Base-by-base conservation (phyloP, 2,888 invertebrate genomes). In the Drosophila mettleri region DNA sequence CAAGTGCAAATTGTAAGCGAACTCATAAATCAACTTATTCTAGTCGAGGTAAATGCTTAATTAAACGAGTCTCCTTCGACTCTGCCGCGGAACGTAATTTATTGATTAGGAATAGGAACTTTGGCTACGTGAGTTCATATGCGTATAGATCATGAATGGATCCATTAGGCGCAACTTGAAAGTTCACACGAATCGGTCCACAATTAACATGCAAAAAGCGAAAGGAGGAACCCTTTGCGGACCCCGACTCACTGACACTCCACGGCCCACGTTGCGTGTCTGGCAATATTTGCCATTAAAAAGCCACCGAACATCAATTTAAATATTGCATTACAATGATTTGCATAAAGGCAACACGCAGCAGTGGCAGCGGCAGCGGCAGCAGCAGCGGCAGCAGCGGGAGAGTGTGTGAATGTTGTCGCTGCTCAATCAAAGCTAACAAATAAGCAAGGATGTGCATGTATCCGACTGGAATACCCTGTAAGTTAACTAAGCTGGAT, bases 271-370 rank as follows among this genome's bases (percentile, higher is more conserved):
- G 74, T 78, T 74, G 65, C 81, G 71, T 84, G 79, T 80, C 67
- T 63, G 53, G 51, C 53, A 60, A 36, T 59, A 69, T 61, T 73
- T 41, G 70, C 78, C 81, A 86, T 80, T 80, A 86, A 80, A 84
- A 86, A 80, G 86, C 80, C 86, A 81, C 61, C 67, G 71, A 79
- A 83, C 86, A 83, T 86, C 88, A 88, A 88, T 83, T 83, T 88
- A 88, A 84, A 83, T 86, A 84, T 84, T 84, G 88, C 88, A 88
- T 84, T 88, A 88, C 83, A 78, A 84, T 84, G 84, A 84, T 84
- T 88, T 84, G 84, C 83, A 84, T 84, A 88, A 84, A 70, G 84
- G 62, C 80, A 49, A 51, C 62, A 65, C 54, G 79, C 78, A 78
- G 54, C 58, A 63, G 29, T 53, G 36, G n/a, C 45, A 45, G 27